These are phyloP conservation scores for Ascaphus truei DNA, from an alignment of 2,113 vertebrate genomes.

Conservation along the genomic window DNA sequence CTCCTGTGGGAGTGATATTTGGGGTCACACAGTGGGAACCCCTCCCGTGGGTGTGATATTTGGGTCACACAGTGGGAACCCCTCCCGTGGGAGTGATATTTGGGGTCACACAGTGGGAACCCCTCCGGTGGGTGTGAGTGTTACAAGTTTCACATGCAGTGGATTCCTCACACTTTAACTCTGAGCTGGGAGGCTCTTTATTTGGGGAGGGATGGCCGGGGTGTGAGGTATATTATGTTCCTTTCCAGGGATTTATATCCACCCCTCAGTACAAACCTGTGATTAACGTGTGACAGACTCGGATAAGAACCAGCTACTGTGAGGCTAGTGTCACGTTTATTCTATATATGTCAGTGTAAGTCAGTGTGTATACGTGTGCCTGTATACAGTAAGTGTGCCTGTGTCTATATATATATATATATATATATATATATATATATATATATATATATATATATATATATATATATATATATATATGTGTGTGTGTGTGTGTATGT, in stretches of 20 bases:
- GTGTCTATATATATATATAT: no score
- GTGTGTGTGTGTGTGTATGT: background rate
- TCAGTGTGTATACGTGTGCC: no score
- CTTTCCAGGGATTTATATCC: constrained; percentile 25
- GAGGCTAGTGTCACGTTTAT: constrained; percentile 19
- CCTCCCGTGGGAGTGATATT: no score
- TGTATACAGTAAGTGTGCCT: no score
- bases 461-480: background rate
- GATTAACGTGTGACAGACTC: constrained; percentile 13
- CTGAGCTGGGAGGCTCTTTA: background rate
- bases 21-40: no score
- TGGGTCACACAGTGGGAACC: no score
- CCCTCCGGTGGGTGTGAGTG: constrained; percentile 11
- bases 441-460: background rate
- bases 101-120: background rate
- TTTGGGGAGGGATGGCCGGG: background rate
- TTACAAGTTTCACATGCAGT: constrained; percentile 15
- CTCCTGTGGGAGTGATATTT: no score
- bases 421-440: no score
- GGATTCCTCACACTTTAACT: constrained; percentile 12
- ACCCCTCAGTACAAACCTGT: background rate
- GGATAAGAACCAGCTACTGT: background rate
- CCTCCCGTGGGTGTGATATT: no score
- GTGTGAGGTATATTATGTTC: background rate
- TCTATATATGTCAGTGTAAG: no score